Percentiles rank a stretch among this genome's conserved stretches.
These are phyloP conservation scores for Sitodiplosis mosellana DNA, from an alignment of 1,140 invertebrate species.

Conservation along the genomic window DNA sequence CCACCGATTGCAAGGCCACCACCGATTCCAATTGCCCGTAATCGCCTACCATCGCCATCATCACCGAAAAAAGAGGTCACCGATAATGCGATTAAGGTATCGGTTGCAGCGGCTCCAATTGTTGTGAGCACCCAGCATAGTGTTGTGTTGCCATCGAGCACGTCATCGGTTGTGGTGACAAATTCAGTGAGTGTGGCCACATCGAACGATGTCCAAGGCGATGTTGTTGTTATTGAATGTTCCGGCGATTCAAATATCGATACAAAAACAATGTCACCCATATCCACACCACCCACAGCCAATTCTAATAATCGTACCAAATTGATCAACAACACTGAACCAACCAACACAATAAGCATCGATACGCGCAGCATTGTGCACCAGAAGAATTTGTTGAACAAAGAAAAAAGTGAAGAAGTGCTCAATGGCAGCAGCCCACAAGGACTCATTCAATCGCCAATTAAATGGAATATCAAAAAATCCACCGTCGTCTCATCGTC, in stretches of 20 bases:
- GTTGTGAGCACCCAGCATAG: too few relatives aligned
- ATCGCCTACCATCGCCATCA: too few relatives aligned
- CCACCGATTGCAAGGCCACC: too few relatives aligned
- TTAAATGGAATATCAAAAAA: not conserved
- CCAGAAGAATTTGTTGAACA: constrained; percentile 52
- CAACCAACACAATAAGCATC: constrained; percentile 20
- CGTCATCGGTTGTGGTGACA: too few relatives aligned
- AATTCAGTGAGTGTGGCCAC: too few relatives aligned
- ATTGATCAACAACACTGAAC: constrained; percentile 12
- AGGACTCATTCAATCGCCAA: constrained; percentile 6
- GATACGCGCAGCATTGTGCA: constrained; percentile 40
- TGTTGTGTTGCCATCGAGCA: too few relatives aligned
- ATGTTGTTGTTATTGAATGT: too few relatives aligned
- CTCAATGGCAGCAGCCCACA: constrained; percentile 8
- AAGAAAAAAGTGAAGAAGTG: constrained; percentile 31
- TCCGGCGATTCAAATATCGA: too few relatives aligned
- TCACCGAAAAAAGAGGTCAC: not conserved
- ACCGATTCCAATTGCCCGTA: too few relatives aligned
- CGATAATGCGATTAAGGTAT: not conserved
- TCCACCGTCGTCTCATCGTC: not conserved
- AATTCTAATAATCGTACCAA: constrained; percentile 4
- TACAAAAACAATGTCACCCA: not conserved
- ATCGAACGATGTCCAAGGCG: too few relatives aligned
- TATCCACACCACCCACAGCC: not conserved
- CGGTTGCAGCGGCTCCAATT: not conserved